A percentile compares a stretch with the other conserved stretches of the same genome.
phyloP scores from a whole-genome alignment of 2,888 invertebrate species.

The Drepana falcataria region DNA sequence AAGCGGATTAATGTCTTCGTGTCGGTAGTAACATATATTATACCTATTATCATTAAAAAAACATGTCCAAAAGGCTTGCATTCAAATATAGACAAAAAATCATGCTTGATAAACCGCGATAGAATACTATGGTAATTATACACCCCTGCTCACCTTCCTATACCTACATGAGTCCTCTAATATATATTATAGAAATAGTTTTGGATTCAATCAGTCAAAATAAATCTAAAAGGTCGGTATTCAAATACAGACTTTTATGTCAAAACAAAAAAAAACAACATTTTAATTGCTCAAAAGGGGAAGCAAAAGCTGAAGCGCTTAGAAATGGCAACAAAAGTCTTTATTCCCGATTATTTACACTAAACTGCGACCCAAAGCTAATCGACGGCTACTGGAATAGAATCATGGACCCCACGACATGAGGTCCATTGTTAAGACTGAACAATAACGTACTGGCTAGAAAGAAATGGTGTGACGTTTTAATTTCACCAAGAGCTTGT shows the following conservation, averaged over 20 bases:
- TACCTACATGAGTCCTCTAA: too few species aligned
- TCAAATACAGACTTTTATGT: too few species aligned
- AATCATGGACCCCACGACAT: not conserved
- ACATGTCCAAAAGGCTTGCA: not conserved
- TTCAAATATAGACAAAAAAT: not conserved
- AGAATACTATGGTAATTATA: too few species aligned
- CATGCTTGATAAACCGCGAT: too few species aligned
- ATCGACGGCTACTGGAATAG: slow-evolving; percentile 1
- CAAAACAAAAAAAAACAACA: not conserved
- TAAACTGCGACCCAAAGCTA: not conserved
- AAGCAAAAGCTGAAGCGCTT: not conserved
- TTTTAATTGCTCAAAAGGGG: not conserved
- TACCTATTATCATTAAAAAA: too few species aligned
- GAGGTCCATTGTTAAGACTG: not conserved
- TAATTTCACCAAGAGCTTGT: not conserved
- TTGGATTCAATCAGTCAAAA: too few species aligned
- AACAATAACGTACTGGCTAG: not conserved
- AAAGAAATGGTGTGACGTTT: not conserved
- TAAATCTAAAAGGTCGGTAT: too few species aligned
- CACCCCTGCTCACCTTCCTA: too few species aligned
- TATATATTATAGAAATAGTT: too few species aligned
- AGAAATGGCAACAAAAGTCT: not conserved
- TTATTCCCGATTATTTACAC: not conserved
- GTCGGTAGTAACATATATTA: too few species aligned
- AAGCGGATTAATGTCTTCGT: too few species aligned